phyloP scores from a whole-genome alignment of 2,888 invertebrate species.

The Archaeoteleia sp. region DNA sequence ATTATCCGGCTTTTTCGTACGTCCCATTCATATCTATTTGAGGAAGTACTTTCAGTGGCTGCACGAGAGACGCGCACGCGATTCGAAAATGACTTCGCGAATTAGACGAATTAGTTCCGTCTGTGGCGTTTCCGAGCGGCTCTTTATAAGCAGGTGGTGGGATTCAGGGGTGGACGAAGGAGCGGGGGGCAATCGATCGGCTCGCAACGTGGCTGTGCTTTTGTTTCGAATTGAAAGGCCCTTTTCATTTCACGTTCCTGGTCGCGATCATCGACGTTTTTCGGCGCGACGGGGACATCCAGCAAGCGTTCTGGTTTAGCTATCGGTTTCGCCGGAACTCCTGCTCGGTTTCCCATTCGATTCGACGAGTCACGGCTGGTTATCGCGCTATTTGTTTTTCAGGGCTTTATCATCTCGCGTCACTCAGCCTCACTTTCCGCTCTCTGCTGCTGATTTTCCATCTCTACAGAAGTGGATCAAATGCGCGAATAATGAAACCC shows the following conservation, averaged over 20 bases:
- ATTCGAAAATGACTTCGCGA: conserved; percentile 52
- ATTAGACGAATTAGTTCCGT: conserved; percentile 49
- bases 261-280: conserved; percentile 20
- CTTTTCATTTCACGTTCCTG: conserved; percentile 26
- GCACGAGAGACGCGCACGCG: conserved; percentile 37
- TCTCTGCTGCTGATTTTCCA: conserved; percentile 3
- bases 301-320: background rate
- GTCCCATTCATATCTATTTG: conserved; percentile 35
- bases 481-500: conserved; percentile 18
- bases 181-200: conserved; percentile 54
- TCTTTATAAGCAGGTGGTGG: conserved; percentile 24
- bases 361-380: conserved; percentile 28
- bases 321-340: conserved; percentile 25
- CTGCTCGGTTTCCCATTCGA: conserved; percentile 14
- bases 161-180: no score
- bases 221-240: conserved; percentile 46
- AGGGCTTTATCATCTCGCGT: conserved; percentile 30
- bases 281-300: conserved; percentile 48
- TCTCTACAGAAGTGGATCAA: conserved; percentile 14
- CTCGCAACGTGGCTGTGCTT: conserved; percentile 48
- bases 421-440: conserved; percentile 12
- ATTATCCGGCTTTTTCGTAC: conserved; percentile 24
- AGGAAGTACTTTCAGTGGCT: conserved; percentile 14
- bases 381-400: conserved; percentile 35
- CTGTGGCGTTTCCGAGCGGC: conserved; percentile 43